Evolutionary conservation across 2,113 vertebrate genomes (phyloP), one percentile per base, ranked within the genome.

Genomic region (Toxotes chatareus): DNA sequence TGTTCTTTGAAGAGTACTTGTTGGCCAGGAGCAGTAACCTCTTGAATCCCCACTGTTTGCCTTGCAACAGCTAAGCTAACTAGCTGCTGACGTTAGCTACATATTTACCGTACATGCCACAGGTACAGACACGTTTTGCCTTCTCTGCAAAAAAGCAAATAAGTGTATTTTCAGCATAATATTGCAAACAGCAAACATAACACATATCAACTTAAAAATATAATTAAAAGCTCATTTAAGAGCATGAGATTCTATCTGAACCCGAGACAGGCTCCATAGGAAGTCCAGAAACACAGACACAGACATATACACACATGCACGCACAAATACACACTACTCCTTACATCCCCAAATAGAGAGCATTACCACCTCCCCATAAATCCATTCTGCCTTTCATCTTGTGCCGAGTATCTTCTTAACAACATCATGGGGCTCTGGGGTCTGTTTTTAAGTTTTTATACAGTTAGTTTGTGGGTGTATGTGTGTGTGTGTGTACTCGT

Each of bases 361-460:
- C 68, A 72, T 84, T 79, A 44, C 76, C 40, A 8, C 69, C 27
- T 75, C 49, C 51, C 61, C 62, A 69, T 84, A 79, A 91, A 88
- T 87, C 78, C 74, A 62, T 78, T 86, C 70, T 79, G 40, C 83
- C 80, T 90, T 90, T 90, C 83, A 89, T 89, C 85, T 91, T 73
- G 55, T 60, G 16, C 78, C 4, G 59, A 83, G 79, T 65, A 75
- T 86, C 83, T 83, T 88, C 84, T 85, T 84, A 85, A 76, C 82
- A 88, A 81, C 68, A 80, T 71, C 62, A 36, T 8, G 5, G 67
- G 73, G 78, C 88, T 87, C 65, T 74, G 47, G 78, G 84, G 62
- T 76, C 64, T 85, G 83, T 84, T 83, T 80, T 79, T 66, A 84
- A 87, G 59, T 79, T 91, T 87, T 83, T 67, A 74, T 88, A 64